Base-by-base conservation (phyloP, 2,797 vertebrate genomes). In the Crocodylus rhombifer region DNA sequence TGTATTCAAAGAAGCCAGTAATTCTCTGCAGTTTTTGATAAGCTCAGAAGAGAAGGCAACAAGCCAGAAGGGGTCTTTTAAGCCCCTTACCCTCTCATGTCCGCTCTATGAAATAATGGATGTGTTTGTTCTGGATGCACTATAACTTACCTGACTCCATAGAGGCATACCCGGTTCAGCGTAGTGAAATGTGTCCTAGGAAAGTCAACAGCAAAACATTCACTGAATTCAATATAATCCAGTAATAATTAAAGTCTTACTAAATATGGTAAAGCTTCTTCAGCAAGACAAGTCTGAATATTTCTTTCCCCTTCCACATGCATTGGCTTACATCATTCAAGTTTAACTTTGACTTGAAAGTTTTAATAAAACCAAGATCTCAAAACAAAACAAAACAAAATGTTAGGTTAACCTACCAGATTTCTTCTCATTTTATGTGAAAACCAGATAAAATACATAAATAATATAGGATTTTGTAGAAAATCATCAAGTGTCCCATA, bases 251-350 rank as follows among this genome's bases (percentile, higher is more conserved):
- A 83, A 11, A 13, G 23, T 33, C 33, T 80, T 80, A 16, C 13
- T 86, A 84, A 18, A 16, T 42, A 51, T 33, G 74, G 33, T 36
- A 83, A 51, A 5, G 64, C 79, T 14, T 82, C 25, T 82, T 36
- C 81, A 58, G 36, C 7, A 88, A 71, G 71, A 30, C 33, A 14
- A 86, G 3, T 83, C 57, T 23, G 87, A 93, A 82, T 6, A 64
- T 88, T 86, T 85, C 42, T 6, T 62, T 90, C 84, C 75, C 25
- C 84, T 94, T 87, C 78, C 80, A 12, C 81, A 83, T 56, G 87
- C 1, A 25, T 3, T 23, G 23, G 60, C 7, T 61, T 21, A 61
- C 60, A 25, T 61, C 23, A 26, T 23, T 42, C 57, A 82, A 82
- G 77, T 86, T 92, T 94, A 63, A 17, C 67, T 93, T 80, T 28